phyloP scores from a whole-genome alignment of 2,888 invertebrate genomes.

The Sarcophaga variegata region DNA sequence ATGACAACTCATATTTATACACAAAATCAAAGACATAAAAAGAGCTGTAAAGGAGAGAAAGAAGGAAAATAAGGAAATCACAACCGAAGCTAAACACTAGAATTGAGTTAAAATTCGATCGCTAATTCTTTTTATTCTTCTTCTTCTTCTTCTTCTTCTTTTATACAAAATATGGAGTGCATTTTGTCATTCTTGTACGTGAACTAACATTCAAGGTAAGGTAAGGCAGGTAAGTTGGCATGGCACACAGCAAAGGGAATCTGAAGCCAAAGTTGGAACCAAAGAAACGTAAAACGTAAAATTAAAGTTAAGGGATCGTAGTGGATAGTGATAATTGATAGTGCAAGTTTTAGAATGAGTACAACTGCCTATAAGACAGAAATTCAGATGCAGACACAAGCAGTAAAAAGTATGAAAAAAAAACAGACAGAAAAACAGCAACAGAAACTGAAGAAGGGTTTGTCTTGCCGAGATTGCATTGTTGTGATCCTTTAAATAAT shows the following conservation, averaged over 20 bases:
- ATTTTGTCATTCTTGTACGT: constrained; percentile 24
- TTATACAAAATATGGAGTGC: background rate
- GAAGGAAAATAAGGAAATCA: constrained; percentile 18
- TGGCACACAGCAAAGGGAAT: constrained; percentile 32
- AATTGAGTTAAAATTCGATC: constrained; percentile 61
- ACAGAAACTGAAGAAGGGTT: constrained; percentile 44
- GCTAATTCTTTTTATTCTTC: background rate
- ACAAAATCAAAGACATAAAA: constrained; percentile 45
- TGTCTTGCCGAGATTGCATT: constrained; percentile 59
- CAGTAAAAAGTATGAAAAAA: background rate
- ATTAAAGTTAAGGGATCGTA: constrained; percentile 50
- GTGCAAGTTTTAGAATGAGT: constrained; percentile 61
- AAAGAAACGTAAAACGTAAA: constrained; percentile 1
- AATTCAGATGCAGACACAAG: background rate
- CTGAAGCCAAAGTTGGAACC: background rate
- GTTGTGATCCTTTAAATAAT: constrained; percentile 64
- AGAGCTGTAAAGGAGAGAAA: background rate
- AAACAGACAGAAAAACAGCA: background rate
- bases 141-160: no score
- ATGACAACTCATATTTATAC: constrained; percentile 77
- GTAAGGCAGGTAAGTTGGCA: constrained; percentile 14
- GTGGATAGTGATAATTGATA: constrained; percentile 63
- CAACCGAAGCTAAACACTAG: constrained; percentile 1
- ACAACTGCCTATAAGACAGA: background rate
- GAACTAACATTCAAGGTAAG: background rate